Evolutionary conservation across 2,888 invertebrate genomes (phyloP).

Genomic region (Caenorhabditis becei): DNA sequence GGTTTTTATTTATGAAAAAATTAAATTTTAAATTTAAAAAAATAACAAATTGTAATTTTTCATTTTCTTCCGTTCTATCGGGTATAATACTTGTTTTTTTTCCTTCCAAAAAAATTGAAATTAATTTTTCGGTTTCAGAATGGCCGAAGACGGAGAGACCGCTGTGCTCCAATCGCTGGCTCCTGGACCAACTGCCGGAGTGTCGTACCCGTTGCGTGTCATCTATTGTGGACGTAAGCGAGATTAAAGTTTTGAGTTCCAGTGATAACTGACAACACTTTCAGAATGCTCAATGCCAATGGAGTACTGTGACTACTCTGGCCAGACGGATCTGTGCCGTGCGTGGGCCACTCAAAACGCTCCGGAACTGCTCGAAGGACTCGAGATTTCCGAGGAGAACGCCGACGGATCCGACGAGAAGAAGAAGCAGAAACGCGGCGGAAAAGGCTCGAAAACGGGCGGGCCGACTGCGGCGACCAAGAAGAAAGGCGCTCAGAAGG

Average conservation of each 20-base stretch:
- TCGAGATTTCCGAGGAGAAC: constrained; percentile 49
- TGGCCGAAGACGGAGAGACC: constrained; percentile 49
- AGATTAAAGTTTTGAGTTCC: too few species aligned
- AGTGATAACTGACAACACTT: too few species aligned
- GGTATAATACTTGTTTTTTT: background rate
- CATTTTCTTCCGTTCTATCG: background rate
- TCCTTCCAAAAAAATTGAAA: background rate
- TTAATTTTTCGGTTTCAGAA: constrained; percentile 4
- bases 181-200: constrained; percentile 67
- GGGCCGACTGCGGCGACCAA: constrained; percentile 12
- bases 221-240: constrained; percentile 76
- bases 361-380: constrained; percentile 84
- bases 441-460: constrained; percentile 87
- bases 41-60: constrained; percentile 2
- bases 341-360: constrained; percentile 95
- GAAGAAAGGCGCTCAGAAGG: constrained; percentile 85
- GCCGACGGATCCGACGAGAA: constrained; percentile 60
- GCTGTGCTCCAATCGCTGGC: constrained; percentile 53
- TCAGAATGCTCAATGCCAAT: constrained; percentile 79
- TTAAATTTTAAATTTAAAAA: background rate
- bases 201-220: constrained; percentile 75
- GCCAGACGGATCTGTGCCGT: constrained; percentile 93
- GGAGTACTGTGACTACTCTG: constrained; percentile 98
- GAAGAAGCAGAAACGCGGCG: constrained; percentile 94
- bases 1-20: too few species aligned